phyloP scores from a whole-genome alignment of 92 coral and sea anemone genomes.

The Phenganax subtilis region DNA sequence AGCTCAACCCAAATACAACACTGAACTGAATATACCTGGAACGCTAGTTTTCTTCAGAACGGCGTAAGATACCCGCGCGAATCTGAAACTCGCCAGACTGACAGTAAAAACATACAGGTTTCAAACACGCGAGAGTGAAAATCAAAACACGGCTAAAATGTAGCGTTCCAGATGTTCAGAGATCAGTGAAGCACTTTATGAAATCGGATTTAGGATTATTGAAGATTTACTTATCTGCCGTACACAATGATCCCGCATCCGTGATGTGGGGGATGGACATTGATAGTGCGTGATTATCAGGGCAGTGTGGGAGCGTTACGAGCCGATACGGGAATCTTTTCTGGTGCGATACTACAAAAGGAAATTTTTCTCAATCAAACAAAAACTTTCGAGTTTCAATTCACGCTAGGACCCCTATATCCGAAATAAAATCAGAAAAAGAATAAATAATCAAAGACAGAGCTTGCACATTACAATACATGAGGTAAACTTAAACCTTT shows the following conservation, averaged over 20 bases:
- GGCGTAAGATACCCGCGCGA: too few species aligned
- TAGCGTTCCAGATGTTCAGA: neutral
- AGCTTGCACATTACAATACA: neutral
- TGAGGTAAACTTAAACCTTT: neutral
- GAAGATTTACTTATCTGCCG: too few species aligned
- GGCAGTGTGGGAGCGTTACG: constrained; percentile 33
- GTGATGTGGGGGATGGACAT: neutral
- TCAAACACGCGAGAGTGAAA: too few species aligned
- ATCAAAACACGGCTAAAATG: too few species aligned
- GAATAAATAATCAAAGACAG: neutral
- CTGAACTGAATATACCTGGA: too few species aligned
- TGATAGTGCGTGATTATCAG: constrained; percentile 8
- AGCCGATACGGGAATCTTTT: constrained; percentile 37
- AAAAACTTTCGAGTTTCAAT: neutral
- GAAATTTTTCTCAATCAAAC: neutral
- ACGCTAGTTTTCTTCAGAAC: too few species aligned
- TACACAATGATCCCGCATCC: neutral
- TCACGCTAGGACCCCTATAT: too few species aligned
- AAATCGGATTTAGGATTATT: neutral
- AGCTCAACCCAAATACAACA: too few species aligned
- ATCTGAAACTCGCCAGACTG: too few species aligned
- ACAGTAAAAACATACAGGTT: too few species aligned
- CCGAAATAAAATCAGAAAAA: neutral
- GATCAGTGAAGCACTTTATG: neutral
- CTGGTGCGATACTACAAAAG: neutral